Evolutionary conservation across 1,140 invertebrate species (phyloP).

Genomic region (Ceratina calcarata): DNA sequence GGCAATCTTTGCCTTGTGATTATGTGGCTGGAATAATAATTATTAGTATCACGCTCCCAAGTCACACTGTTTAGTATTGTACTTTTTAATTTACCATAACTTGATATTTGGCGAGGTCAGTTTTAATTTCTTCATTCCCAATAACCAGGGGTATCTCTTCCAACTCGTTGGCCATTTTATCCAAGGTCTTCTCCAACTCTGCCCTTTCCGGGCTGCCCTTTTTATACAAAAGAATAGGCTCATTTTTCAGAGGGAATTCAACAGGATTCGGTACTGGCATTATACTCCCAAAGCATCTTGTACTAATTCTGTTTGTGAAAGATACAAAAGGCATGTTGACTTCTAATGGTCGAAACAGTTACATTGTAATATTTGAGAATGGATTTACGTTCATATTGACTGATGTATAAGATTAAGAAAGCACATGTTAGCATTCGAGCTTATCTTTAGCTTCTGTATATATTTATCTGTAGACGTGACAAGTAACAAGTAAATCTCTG

Average conservation of each 20-base stretch:
- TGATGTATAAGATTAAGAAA: neutral
- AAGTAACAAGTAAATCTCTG: slow-evolving; percentile 37
- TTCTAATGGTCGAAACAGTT: no score
- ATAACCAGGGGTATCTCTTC: slow-evolving; percentile 96
- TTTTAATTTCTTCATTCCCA: slow-evolving; percentile 91
- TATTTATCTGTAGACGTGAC: slow-evolving; percentile 55
- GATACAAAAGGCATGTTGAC: slow-evolving; percentile 2
- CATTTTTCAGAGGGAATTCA: slow-evolving; percentile 89
- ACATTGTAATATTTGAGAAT: slow-evolving; percentile 7
- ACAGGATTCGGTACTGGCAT: slow-evolving; percentile 83
- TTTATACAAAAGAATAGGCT: slow-evolving; percentile 90
- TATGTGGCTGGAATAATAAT: slow-evolving; percentile 86
- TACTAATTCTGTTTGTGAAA: slow-evolving; percentile 68
- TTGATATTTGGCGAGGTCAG: slow-evolving; percentile 88
- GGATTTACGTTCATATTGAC: neutral
- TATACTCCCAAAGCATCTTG: slow-evolving; percentile 82
- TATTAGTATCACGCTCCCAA: neutral
- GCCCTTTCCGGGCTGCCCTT: slow-evolving; percentile 91
- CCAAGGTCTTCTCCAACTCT: slow-evolving; percentile 87
- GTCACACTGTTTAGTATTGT: neutral
- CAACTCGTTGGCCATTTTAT: slow-evolving; percentile 83
- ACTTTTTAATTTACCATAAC: slow-evolving; percentile 82
- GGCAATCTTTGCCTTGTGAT: slow-evolving; percentile 92
- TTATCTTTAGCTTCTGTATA: slow-evolving; percentile 47
- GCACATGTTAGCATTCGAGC: slow-evolving; percentile 42